phyloP scores from a whole-genome alignment of 2,888 invertebrate species.

The Danaus chrysippus region DNA sequence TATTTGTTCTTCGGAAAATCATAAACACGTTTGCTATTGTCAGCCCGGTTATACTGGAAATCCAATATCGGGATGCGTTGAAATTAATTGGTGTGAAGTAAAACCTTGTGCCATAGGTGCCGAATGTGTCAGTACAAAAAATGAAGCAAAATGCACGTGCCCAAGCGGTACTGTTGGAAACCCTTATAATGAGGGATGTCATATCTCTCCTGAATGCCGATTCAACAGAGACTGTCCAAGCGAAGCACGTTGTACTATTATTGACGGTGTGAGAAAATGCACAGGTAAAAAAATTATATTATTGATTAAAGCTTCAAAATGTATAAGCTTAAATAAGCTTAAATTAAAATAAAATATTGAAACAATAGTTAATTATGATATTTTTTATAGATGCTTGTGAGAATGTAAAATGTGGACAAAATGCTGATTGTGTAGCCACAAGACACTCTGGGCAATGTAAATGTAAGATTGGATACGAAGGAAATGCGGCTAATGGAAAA shows the following conservation, averaged over 20 bases:
- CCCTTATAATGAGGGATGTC: slow-evolving; percentile 90
- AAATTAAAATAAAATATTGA: too few species aligned
- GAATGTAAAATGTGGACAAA: slow-evolving; percentile 86
- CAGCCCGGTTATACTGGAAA: slow-evolving; percentile 93
- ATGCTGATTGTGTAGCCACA: slow-evolving; percentile 88
- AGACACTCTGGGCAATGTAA: slow-evolving; percentile 88
- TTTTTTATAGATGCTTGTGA: slow-evolving; percentile 85
- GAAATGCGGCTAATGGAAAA: slow-evolving; percentile 83
- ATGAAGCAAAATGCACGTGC: slow-evolving; percentile 89
- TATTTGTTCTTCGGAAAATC: slow-evolving; percentile 90
- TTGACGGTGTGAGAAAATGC: slow-evolving; percentile 88
- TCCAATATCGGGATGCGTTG: slow-evolving; percentile 83
- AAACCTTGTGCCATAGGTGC: slow-evolving; percentile 90
- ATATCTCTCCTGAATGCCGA: slow-evolving; percentile 88
- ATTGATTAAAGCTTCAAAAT: too few species aligned
- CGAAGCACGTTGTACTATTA: slow-evolving; percentile 86
- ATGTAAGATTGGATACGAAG: slow-evolving; percentile 88
- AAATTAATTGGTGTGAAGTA: slow-evolving; percentile 88
- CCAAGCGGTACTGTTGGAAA: slow-evolving; percentile 89
- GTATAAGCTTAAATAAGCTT: too few species aligned
- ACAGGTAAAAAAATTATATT: slow-evolving; percentile 67
- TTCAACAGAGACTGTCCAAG: slow-evolving; percentile 88
- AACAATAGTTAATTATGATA: too few species aligned
- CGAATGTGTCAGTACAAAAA: slow-evolving; percentile 87
- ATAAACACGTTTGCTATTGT: slow-evolving; percentile 86